phyloP scores from a whole-genome alignment of 2,888 invertebrate genomes.

The Dione juno region DNA sequence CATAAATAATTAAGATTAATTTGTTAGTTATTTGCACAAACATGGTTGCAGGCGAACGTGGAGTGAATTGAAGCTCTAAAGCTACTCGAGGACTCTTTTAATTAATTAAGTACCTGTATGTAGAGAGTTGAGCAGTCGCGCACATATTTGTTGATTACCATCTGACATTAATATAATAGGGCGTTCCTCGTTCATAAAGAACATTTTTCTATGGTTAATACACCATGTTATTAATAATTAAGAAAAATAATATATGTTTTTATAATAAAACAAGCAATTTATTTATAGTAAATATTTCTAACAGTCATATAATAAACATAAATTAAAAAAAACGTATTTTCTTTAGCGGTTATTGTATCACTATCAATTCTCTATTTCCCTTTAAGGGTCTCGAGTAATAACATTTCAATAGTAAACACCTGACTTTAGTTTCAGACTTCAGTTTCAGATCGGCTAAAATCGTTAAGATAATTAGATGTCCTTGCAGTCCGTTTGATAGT shows the following conservation, averaged over 20 bases:
- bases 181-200: slow-evolving; percentile 36
- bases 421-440: slow-evolving; percentile 64
- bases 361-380: background rate
- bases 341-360: background rate
- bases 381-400: slow-evolving; percentile 58
- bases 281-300: background rate
- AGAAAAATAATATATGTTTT: background rate
- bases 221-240: background rate
- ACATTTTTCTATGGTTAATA: slow-evolving; percentile 48
- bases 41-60: slow-evolving; percentile 71
- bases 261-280: background rate
- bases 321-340: no score
- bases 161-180: slow-evolving; percentile 37
- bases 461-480: slow-evolving; percentile 61
- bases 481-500: slow-evolving; percentile 66
- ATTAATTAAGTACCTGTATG: slow-evolving; percentile 74
- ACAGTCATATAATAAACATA: background rate
- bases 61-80: slow-evolving; percentile 54
- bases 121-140: slow-evolving; percentile 61
- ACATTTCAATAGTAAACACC: slow-evolving; percentile 71
- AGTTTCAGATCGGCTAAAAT: slow-evolving; percentile 54
- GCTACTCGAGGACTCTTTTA: slow-evolving; percentile 71
- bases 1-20: slow-evolving; percentile 64
- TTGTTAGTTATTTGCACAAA: slow-evolving; percentile 75
- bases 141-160: slow-evolving; percentile 63